A percentile compares a stretch with the other conserved stretches of the same genome.
These are phyloP conservation scores for Rachycentron canadum DNA, from an alignment of 2,797 vertebrate genomes.

Conservation along the genomic window DNA sequence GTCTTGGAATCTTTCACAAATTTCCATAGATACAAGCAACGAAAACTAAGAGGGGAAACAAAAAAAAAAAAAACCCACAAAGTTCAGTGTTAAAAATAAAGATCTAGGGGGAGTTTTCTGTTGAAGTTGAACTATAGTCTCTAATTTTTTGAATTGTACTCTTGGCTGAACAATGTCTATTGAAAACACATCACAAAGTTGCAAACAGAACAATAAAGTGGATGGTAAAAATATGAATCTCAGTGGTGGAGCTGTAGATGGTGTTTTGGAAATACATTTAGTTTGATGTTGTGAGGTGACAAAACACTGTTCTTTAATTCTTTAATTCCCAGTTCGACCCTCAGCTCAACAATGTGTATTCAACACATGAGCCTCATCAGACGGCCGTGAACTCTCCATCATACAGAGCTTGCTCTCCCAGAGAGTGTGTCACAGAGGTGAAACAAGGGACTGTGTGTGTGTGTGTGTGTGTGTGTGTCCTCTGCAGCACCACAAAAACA, in stretches of 20 bases:
- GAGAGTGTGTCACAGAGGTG: conserved; percentile 28
- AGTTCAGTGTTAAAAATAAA: background rate
- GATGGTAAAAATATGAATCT: background rate
- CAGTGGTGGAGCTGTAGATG: background rate
- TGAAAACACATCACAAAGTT: conserved; percentile 20
- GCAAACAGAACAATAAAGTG: conserved; percentile 15
- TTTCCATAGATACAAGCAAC: background rate
- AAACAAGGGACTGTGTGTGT: conserved; percentile 2
- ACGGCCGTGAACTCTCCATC: conserved; percentile 52
- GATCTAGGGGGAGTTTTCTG: background rate
- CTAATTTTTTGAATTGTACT: background rate
- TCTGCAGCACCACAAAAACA: background rate
- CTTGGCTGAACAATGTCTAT: conserved; percentile 18
- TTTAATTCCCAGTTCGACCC: conserved; percentile 64
- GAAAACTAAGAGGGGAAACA: background rate
- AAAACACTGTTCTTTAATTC: conserved; percentile 17
- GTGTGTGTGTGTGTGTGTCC: background rate
- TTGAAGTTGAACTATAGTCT: background rate
- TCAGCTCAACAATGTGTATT: conserved; percentile 62
- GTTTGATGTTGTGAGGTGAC: conserved; percentile 37
- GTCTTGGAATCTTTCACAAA: no score
- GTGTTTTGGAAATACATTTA: conserved; percentile 14
- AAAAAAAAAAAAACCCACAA: no score
- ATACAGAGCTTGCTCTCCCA: conserved; percentile 10
- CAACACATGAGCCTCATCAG: conserved; percentile 32